Evolutionary conservation across 1,140 invertebrate genomes (phyloP).

Genomic region (Nomia melanderi): DNA sequence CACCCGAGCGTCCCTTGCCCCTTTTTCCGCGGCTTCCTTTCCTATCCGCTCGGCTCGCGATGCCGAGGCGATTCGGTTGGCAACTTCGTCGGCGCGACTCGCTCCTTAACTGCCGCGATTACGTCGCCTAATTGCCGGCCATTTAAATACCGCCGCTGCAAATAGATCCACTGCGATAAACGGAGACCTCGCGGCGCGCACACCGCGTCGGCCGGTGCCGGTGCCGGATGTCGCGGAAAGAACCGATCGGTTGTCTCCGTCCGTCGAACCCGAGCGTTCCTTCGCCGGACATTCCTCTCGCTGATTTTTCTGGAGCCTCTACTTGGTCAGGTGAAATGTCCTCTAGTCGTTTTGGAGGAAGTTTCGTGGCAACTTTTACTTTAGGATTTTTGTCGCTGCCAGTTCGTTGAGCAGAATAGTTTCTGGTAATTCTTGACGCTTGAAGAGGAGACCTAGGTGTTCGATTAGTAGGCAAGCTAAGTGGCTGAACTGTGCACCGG

Average conservation of each 20-base stretch:
- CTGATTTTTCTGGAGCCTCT: too few species aligned
- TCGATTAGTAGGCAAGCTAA: too few species aligned
- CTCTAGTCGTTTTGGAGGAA: too few species aligned
- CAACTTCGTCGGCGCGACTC: constrained; percentile 42
- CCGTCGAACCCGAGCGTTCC: neutral
- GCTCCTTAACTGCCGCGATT: constrained; percentile 66
- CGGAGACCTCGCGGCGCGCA: neutral
- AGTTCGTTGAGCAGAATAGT: too few species aligned
- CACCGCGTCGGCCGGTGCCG: neutral
- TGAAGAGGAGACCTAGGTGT: too few species aligned
- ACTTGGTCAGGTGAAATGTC: too few species aligned
- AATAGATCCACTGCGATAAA: constrained; percentile 56
- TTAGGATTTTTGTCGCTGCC: too few species aligned
- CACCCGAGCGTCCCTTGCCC: constrained; percentile 7
- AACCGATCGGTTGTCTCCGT: neutral
- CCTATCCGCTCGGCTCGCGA: neutral
- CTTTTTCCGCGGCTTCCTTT: constrained; percentile 26
- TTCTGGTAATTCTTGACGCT: too few species aligned
- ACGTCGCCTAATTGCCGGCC: constrained; percentile 67
- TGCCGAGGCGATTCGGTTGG: constrained; percentile 40
- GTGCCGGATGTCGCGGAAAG: constrained; percentile 11
- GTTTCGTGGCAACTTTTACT: too few species aligned
- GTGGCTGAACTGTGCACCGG: too few species aligned
- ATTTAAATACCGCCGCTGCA: constrained; percentile 64
- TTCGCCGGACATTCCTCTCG: neutral